Percentiles rank a stretch among this genome's conserved stretches.
phyloP scores from a whole-genome alignment of 1,140 invertebrate species.

The Pseudobourletiella spinata region DNA sequence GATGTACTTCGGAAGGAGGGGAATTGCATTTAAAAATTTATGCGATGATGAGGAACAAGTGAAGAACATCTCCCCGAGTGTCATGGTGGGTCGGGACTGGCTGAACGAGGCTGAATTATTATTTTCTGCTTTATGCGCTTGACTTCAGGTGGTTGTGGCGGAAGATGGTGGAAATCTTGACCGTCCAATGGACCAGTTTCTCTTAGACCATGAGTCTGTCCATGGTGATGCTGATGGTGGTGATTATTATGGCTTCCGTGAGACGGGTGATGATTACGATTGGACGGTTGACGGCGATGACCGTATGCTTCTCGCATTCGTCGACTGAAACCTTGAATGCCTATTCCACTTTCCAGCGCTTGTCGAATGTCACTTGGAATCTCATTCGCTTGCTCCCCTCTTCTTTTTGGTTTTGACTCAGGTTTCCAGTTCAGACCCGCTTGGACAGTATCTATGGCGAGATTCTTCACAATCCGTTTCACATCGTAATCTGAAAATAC shows the following conservation, averaged over 20 bases:
- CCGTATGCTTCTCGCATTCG: slow-evolving; percentile 17
- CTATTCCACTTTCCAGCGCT: slow-evolving; percentile 5
- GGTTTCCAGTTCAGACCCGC: slow-evolving; percentile 11
- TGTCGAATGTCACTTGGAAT: slow-evolving; percentile 4
- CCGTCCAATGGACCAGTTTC: not conserved
- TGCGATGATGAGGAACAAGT: not conserved
- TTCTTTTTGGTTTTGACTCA: not conserved
- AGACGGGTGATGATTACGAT: not conserved
- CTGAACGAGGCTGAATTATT: slow-evolving; percentile 6
- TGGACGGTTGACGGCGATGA: not conserved
- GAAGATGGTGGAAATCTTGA: not conserved
- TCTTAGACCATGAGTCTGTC: too few relatives aligned
- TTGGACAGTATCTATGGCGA: slow-evolving; percentile 25
- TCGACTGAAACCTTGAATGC: slow-evolving; percentile 12
- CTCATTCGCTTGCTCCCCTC: not conserved
- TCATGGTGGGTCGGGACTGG: not conserved
- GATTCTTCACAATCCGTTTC: slow-evolving; percentile 27
- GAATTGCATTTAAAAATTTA: too few relatives aligned
- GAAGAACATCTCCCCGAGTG: not conserved
- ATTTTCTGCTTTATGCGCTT: slow-evolving; percentile 5
- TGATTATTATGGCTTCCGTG: slow-evolving; percentile 1
- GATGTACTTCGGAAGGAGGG: too few relatives aligned
- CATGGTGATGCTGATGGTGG: not conserved
- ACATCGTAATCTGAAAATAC: slow-evolving; percentile 27
- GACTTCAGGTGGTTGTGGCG: not conserved